These are phyloP conservation scores for Piaya cayana DNA, from an alignment of 2,113 vertebrate species.

Conservation along the genomic window DNA sequence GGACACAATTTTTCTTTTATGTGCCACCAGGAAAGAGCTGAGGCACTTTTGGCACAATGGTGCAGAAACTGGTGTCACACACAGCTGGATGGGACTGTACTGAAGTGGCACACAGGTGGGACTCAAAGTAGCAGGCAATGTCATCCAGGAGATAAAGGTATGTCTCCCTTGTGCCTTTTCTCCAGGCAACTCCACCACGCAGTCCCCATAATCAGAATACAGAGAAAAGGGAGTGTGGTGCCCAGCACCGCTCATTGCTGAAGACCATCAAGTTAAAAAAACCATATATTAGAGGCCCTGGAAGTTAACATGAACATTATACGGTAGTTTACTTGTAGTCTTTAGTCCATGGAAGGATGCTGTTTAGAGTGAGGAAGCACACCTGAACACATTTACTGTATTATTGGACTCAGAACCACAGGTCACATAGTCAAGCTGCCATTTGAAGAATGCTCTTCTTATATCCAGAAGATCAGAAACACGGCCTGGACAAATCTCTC, in stretches of 20 bases:
- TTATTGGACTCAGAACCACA: not conserved
- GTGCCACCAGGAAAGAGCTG: not conserved
- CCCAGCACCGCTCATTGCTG: not conserved
- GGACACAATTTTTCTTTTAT: not conserved
- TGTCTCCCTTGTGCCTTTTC: not conserved
- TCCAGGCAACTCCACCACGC: not conserved
- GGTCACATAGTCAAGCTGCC: not conserved
- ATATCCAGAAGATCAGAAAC: not conserved
- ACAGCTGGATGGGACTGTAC: not conserved
- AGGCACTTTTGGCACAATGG: not conserved
- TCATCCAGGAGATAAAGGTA: not conserved
- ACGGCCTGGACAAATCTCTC: not conserved
- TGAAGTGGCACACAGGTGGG: not conserved
- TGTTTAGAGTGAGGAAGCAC: not conserved
- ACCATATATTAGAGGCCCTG: fast-evolving
- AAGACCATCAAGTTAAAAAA: not conserved
- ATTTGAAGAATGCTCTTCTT: not conserved
- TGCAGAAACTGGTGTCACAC: not conserved
- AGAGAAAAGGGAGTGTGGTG: not conserved
- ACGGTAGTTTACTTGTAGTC: not conserved
- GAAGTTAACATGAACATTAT: not conserved
- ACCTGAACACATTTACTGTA: not conserved
- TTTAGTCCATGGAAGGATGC: not conserved
- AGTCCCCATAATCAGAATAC: not conserved
- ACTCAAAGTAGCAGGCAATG: fast-evolving